phyloP scores from a whole-genome alignment of 2,113 vertebrate genomes.

The Mus spicilegus region DNA sequence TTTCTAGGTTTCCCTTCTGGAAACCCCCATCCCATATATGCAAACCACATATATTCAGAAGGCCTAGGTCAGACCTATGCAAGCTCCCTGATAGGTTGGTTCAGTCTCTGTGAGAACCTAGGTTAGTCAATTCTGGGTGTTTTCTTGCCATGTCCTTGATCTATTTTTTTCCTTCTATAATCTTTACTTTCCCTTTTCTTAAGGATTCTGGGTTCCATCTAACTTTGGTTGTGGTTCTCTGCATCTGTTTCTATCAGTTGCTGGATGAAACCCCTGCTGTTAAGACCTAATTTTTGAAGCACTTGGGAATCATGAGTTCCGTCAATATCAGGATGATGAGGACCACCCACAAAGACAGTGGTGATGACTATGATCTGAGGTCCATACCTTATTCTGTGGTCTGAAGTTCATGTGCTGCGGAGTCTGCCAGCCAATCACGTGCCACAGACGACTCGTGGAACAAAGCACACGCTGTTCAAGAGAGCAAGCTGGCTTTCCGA shows the following conservation, averaged over 20 bases:
- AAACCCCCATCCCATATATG: too few species aligned
- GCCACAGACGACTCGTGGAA: background rate
- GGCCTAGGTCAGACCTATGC: background rate
- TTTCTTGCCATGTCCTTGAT: background rate
- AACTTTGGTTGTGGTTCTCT: background rate
- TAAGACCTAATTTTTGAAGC: background rate
- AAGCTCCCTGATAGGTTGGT: background rate
- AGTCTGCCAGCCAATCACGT: background rate
- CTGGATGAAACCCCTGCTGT: background rate
- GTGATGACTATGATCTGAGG: background rate
- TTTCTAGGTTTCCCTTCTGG: too few species aligned
- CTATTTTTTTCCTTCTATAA: fast-evolving
- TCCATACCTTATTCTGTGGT: background rate
- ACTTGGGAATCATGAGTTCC: background rate
- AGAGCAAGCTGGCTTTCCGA: background rate
- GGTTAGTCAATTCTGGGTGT: background rate
- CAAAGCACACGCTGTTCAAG: background rate
- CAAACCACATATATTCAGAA: background rate
- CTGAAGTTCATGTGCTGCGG: background rate
- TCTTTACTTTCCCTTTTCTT: background rate
- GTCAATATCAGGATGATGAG: background rate
- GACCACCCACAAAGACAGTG: background rate
- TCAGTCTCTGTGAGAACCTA: background rate
- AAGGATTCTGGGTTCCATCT: background rate
- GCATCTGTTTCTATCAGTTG: background rate